Evolutionary conservation across 2,113 vertebrate species (phyloP).

Genomic region (Macquaria australasica): DNA sequence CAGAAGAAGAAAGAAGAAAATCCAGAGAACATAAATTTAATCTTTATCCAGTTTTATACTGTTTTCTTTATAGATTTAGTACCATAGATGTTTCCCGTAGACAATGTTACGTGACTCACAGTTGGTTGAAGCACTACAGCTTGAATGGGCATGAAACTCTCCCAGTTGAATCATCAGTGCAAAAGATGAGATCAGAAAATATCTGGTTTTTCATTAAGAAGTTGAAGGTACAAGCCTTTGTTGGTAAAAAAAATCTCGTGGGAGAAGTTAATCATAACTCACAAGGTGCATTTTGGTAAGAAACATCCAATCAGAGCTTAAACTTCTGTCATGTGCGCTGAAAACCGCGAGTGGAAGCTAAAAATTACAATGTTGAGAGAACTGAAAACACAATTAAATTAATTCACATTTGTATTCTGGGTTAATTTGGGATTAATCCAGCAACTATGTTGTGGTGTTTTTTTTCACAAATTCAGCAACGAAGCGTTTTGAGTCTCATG

Average conservation of each 20-base stretch:
- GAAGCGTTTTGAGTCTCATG: not conserved
- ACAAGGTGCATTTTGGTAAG: not conserved
- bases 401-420: not conserved
- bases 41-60: not conserved
- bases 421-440: no score
- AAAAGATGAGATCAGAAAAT: not conserved
- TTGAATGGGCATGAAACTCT: not conserved
- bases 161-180: not conserved
- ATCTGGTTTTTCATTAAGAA: not conserved
- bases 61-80: not conserved
- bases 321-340: not conserved
- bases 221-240: not conserved
- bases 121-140: not conserved
- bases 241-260: not conserved
- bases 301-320: not conserved
- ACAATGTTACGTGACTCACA: not conserved
- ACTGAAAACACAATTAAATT: not conserved
- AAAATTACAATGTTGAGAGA: not conserved
- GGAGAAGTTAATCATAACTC: not conserved
- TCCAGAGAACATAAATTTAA: not conserved
- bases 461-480: not conserved
- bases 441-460: no score
- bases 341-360: no score
- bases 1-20: not conserved
- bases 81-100: not conserved